A percentile compares a stretch with the other conserved stretches of the same genome.
These are phyloP conservation scores for Amblyopsis hoosieri DNA, from an alignment of 2,797 vertebrate genomes.

Conservation along the genomic window DNA sequence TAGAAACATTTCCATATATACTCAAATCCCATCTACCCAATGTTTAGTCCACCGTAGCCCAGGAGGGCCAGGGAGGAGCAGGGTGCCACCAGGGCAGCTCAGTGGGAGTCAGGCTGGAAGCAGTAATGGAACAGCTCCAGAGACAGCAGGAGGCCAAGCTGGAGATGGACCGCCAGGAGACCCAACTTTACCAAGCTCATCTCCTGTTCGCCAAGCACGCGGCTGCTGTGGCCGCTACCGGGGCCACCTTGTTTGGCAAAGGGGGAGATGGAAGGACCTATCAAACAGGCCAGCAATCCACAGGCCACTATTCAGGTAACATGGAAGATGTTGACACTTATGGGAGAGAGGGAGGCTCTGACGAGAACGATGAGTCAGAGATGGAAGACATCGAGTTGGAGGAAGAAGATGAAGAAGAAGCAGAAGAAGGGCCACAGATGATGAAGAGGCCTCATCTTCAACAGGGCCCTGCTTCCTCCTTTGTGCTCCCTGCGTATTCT, in stretches of 20 bases:
- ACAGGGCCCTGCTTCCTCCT: conserved; percentile 41
- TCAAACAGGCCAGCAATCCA: conserved; percentile 66
- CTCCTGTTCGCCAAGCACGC: conserved; percentile 86
- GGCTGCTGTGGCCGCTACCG: conserved; percentile 73
- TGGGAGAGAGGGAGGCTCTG: conserved; percentile 54
- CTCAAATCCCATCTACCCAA: neutral
- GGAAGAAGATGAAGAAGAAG: conserved; percentile 63
- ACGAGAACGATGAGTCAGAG: conserved; percentile 68
- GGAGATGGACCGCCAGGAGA: conserved; percentile 87
- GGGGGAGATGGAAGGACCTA: conserved; percentile 51
- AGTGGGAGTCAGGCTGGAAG: conserved; percentile 85
- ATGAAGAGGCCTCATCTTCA: conserved; percentile 65
- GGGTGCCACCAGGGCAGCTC: conserved; percentile 76
- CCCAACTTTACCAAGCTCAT: conserved; percentile 85
- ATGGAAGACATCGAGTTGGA: conserved; percentile 67
- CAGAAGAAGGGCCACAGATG: conserved; percentile 63
- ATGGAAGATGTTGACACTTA: conserved; percentile 56
- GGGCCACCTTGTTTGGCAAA: conserved; percentile 68
- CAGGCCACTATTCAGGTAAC: conserved; percentile 63
- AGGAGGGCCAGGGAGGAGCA: conserved; percentile 58
- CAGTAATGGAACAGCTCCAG: conserved; percentile 91
- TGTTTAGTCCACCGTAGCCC: conserved; percentile 43
- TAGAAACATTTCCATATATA: neutral
- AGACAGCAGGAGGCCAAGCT: conserved; percentile 84
- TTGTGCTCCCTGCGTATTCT: conserved; percentile 53